phyloP scores from a whole-genome alignment of 2,113 vertebrate genomes.

The Lophochroa leadbeateri region DNA sequence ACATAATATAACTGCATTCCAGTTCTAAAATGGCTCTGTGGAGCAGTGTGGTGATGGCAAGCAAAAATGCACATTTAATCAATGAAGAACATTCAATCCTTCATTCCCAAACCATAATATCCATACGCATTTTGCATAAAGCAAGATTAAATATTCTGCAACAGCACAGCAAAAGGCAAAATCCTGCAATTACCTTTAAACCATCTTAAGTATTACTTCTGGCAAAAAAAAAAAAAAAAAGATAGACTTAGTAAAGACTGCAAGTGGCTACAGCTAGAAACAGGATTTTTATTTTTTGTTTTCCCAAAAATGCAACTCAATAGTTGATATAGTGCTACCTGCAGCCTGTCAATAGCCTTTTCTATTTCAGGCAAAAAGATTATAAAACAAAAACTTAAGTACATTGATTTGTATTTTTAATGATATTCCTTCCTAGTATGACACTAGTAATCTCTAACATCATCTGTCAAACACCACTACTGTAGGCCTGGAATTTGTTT shows the following conservation, averaged over 20 bases:
- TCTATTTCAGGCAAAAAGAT: not conserved
- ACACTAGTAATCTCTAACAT: not conserved
- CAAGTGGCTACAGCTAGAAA: not conserved
- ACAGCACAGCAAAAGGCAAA: not conserved
- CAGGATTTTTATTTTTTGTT: not conserved
- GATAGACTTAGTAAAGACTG: not conserved
- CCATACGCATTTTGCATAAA: not conserved
- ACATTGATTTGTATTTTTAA: not conserved
- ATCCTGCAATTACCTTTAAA: not conserved
- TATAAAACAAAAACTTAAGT: not conserved
- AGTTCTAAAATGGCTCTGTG: not conserved
- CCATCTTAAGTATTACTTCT: not conserved
- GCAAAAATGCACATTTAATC: not conserved
- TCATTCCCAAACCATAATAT: not conserved
- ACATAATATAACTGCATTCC: not conserved
- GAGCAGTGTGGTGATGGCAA: not conserved
- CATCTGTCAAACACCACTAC: not conserved
- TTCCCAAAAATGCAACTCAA: not conserved
- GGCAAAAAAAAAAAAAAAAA: not conserved
- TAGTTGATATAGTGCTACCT: not conserved
- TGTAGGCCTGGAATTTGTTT: conserved; percentile 28
- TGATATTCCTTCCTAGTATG: not conserved
- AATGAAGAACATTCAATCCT: not conserved
- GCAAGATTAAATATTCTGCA: not conserved
- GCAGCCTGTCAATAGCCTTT: not conserved